A percentile compares a stretch with the other conserved stretches of the same genome.
Conservation (phyloP, 2,113 vertebrate species). For the Oryzias celebensis region DNA sequence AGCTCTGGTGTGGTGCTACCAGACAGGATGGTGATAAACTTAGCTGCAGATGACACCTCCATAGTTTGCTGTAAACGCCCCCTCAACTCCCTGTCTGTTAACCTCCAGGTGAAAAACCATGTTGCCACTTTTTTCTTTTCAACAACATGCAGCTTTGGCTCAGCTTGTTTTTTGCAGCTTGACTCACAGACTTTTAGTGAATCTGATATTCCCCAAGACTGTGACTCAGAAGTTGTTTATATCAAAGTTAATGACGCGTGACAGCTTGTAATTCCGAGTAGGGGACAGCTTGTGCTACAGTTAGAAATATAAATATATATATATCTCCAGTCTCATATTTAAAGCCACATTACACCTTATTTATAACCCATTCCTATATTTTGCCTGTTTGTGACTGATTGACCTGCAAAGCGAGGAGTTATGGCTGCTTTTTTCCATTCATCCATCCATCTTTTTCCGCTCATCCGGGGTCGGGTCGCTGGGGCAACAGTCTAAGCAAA, state of each 20-base stretch:
- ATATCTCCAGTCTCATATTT: slow-evolving; percentile 37
- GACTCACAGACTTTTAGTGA: not conserved
- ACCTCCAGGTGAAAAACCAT: not conserved
- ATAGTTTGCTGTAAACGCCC: slow-evolving; percentile 8
- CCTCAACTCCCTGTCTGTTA: not conserved
- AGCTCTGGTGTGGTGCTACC: slow-evolving; percentile 46
- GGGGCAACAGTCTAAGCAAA: no score
- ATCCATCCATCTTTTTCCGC: no score
- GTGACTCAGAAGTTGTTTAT: slow-evolving; percentile 35
- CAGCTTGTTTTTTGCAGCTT: slow-evolving; percentile 24
- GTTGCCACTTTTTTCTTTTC: slow-evolving; percentile 10
- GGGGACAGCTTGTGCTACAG: slow-evolving; percentile 45
- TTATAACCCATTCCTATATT: not conserved
- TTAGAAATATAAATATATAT: not conserved
- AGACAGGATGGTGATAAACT: slow-evolving; percentile 33
- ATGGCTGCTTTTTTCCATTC: no score
- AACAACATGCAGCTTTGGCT: not conserved
- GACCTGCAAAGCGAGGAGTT: no score
- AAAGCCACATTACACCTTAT: slow-evolving; percentile 5
- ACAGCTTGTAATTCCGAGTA: slow-evolving; percentile 32
- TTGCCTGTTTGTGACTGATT: not conserved
- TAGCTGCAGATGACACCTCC: slow-evolving; percentile 50
- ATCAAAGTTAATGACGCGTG: slow-evolving; percentile 30
- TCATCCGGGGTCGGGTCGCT: no score
- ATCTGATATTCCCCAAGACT: slow-evolving; percentile 16